Evolutionary conservation across 2,113 vertebrate species (phyloP).

Genomic region (Anolis sagrei): DNA sequence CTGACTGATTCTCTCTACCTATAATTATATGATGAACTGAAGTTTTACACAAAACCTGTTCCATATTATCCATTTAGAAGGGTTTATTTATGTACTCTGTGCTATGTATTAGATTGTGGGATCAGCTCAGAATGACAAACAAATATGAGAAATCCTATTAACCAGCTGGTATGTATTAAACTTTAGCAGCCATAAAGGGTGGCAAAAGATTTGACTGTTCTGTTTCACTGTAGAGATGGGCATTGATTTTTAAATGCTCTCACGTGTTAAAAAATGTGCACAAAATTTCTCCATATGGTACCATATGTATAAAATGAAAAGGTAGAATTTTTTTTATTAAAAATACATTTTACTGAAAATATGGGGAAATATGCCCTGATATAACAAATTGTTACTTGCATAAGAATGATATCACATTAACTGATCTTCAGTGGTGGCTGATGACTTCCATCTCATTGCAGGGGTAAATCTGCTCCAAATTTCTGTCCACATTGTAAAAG

Average conservation of each 20-base stretch:
- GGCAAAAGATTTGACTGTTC: not conserved
- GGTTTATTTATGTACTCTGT: conserved; percentile 15
- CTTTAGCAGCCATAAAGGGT: not conserved
- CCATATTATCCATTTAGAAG: conserved; percentile 22
- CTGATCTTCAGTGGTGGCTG: not conserved
- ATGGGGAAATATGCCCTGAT: not conserved
- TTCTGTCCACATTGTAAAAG: no score
- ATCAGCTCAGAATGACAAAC: conserved; percentile 1
- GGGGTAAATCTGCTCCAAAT: no score
- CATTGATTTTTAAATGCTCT: not conserved
- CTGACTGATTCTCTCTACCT: not conserved
- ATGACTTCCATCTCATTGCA: no score
- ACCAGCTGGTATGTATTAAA: not conserved
- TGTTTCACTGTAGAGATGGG: no score
- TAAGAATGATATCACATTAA: not conserved
- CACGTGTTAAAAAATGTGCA: no score
- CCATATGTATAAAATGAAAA: not conserved
- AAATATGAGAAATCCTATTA: conserved; percentile 38
- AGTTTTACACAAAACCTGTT: conserved; percentile 13
- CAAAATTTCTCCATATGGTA: no score
- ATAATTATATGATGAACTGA: not conserved
- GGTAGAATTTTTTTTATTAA: not conserved
- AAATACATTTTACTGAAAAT: not conserved
- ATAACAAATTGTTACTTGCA: not conserved
- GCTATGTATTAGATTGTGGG: not conserved